Percentiles rank a stretch among this genome's conserved stretches.
phyloP scores from a whole-genome alignment of 1,140 invertebrate genomes.

The Megalopta genalis region DNA sequence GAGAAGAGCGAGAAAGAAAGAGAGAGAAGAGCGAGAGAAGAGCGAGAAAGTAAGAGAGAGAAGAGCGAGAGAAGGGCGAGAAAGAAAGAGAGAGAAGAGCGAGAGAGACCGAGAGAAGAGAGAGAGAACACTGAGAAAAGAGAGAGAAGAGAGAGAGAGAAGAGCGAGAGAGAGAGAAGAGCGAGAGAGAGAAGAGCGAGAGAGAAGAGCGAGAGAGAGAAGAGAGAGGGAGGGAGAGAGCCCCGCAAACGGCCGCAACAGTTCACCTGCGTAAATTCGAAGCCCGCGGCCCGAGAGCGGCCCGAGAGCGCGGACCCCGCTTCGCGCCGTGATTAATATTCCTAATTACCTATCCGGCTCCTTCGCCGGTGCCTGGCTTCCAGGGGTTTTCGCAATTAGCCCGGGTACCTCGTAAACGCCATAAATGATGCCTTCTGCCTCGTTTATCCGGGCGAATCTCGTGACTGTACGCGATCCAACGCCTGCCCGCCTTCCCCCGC shows the following conservation, averaged over 20 bases:
- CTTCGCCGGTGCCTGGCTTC: not conserved
- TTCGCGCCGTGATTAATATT: conserved; percentile 30
- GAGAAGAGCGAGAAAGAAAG: no score
- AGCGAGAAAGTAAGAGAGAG: no score
- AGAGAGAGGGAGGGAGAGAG: not conserved
- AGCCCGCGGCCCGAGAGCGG: not conserved
- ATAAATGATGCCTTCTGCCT: conserved; percentile 24
- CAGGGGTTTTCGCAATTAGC: conserved; percentile 24
- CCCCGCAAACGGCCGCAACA: conserved; percentile 4
- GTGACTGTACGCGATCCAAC: not conserved
- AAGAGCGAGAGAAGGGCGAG: not conserved
- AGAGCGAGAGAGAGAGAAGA: no score
- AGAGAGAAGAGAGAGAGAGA: no score
- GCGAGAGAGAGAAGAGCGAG: no score
- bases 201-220: no score
- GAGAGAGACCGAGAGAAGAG: no score
- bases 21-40: no score
- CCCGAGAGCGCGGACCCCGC: not conserved
- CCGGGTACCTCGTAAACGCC: conserved; percentile 25
- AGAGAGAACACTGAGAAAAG: no score
- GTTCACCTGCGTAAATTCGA: conserved; percentile 17
- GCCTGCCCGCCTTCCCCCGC: not conserved
- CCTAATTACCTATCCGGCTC: conserved; percentile 25
- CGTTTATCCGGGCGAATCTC: not conserved
- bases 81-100: no score